Evolutionary conservation across 2,113 vertebrate genomes (phyloP).

Genomic region (Eonycteris spelaea): DNA sequence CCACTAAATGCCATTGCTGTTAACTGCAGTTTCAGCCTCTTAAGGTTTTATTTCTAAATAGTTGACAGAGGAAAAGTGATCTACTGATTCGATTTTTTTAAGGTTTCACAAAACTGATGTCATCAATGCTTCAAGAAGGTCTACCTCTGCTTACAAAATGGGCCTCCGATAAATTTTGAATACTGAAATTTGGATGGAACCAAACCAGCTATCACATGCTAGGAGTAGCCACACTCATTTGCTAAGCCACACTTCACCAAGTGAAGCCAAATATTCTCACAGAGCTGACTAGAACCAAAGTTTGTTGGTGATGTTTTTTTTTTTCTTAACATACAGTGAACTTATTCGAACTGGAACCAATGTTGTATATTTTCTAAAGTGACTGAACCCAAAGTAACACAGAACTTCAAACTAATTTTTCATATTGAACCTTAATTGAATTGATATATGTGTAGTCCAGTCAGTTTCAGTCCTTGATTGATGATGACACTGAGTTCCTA

Average conservation of each 20-base stretch:
- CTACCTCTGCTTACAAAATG: not conserved
- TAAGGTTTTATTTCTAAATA: conserved; percentile 41
- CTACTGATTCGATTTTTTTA: not conserved
- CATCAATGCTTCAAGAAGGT: conserved; percentile 5
- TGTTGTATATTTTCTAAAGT: conserved; percentile 22
- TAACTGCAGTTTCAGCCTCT: not conserved
- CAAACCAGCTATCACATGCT: not conserved
- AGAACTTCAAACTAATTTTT: conserved; percentile 19
- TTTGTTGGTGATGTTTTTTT: not conserved
- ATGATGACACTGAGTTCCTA: not conserved
- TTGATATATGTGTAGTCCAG: not conserved
- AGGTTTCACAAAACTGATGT: not conserved
- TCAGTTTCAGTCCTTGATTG: not conserved
- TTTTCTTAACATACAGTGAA: conserved; percentile 5
- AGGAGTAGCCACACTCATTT: not conserved
- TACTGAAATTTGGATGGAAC: not conserved
- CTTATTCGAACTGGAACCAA: conserved; percentile 19
- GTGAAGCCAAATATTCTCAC: conserved; percentile 29
- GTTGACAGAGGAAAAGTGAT: conserved; percentile 11
- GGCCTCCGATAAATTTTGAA: not conserved
- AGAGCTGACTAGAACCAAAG: conserved; percentile 1
- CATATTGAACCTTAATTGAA: not conserved
- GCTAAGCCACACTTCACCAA: not conserved
- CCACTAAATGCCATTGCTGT: conserved; percentile 8
- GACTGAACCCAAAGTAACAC: conserved; percentile 23